A percentile compares a stretch with the other conserved stretches of the same genome.
These are phyloP conservation scores for Gavialis gangeticus DNA, from an alignment of 2,113 vertebrate species.

Conservation along the genomic window DNA sequence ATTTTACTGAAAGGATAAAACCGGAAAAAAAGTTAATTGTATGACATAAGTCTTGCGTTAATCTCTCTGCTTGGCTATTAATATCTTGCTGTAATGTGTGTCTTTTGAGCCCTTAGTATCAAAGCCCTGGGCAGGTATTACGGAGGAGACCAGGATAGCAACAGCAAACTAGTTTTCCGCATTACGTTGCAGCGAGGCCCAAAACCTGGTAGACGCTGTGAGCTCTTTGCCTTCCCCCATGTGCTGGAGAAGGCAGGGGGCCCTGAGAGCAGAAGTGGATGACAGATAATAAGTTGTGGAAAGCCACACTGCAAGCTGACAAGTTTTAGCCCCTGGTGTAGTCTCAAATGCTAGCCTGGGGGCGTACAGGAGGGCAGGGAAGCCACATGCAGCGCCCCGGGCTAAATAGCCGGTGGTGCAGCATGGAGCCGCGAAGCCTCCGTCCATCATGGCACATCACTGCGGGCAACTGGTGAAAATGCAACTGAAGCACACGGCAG, in stretches of 20 bases:
- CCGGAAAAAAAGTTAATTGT: slow-evolving; percentile 67
- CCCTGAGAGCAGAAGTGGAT: background rate
- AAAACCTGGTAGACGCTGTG: background rate
- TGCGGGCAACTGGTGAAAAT: slow-evolving; percentile 7
- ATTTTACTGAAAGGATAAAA: slow-evolving; percentile 68
- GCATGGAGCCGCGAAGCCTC: background rate
- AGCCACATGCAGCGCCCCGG: background rate
- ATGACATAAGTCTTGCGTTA: slow-evolving; percentile 35
- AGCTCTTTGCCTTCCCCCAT: background rate
- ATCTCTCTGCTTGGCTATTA: slow-evolving; percentile 60
- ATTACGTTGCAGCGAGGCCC: background rate
- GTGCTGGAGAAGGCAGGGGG: background rate
- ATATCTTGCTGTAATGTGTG: slow-evolving; percentile 40
- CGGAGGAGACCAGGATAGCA: slow-evolving; percentile 44
- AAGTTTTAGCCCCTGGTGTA: background rate
- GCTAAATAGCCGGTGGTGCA: background rate
- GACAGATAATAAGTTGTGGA: background rate
- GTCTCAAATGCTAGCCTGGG: no score
- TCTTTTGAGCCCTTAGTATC: slow-evolving; percentile 13
- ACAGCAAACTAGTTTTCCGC: slow-evolving; percentile 40
- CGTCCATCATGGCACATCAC: background rate
- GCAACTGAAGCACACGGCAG: background rate
- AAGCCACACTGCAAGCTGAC: background rate
- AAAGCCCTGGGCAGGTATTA: slow-evolving; percentile 24
- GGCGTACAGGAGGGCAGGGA: no score